Conservation (phyloP, 2,888 invertebrate species). For the Nephrotoma guestfalica region DNA sequence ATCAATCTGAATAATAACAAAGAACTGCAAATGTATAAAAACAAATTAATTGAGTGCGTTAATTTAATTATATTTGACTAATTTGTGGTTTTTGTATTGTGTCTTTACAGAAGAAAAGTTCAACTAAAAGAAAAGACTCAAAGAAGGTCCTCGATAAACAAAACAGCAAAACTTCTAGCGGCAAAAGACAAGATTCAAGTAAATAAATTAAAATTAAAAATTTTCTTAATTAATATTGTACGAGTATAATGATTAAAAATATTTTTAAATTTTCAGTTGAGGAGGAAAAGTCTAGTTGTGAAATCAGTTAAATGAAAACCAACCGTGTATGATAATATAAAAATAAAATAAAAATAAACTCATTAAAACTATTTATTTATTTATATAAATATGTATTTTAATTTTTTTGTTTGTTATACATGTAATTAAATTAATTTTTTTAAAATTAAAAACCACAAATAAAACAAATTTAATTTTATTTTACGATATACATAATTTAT, state of each 20-base stretch:
- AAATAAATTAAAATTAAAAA: neutral
- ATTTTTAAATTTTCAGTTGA: neutral
- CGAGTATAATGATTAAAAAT: neutral
- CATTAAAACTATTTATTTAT: neutral
- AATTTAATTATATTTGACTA: neutral
- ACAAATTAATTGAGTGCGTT: neutral
- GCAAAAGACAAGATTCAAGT: neutral
- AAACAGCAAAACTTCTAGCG: neutral
- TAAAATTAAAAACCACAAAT: neutral
- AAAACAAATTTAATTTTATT: neutral
- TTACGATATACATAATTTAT: neutral
- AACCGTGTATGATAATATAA: neutral
- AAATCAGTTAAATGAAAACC: neutral
- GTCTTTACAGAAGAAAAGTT: neutral
- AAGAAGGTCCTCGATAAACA: neutral
- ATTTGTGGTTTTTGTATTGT: neutral
- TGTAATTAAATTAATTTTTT: neutral
- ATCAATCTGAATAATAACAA: neutral
- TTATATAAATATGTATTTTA: neutral
- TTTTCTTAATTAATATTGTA: neutral
- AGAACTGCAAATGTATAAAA: neutral
- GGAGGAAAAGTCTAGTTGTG: slow-evolving; percentile 4
- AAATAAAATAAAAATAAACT: neutral
- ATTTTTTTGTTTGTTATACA: neutral
- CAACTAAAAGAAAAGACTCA: neutral